Evolutionary conservation across 2,797 vertebrate genomes (phyloP).

Genomic region (Epinephelus coioides): DNA sequence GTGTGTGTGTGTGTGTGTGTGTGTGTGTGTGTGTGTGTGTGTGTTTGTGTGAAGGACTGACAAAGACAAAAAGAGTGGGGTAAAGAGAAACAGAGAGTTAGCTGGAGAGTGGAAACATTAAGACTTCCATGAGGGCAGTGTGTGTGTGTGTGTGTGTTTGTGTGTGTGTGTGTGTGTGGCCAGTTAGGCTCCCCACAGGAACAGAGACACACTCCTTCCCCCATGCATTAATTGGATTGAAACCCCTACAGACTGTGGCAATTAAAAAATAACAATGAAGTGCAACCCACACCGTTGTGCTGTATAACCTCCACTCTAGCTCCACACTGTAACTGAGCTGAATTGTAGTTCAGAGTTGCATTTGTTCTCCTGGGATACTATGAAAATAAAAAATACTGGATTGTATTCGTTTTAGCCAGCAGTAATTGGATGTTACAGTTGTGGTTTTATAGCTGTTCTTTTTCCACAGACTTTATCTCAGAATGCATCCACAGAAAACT

Average conservation of each 20-base stretch:
- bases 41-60: not conserved
- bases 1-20: constrained; percentile 29
- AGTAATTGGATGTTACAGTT: no score
- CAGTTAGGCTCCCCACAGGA: constrained; percentile 17
- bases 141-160: not conserved
- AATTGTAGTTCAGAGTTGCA: no score
- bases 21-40: constrained; percentile 1
- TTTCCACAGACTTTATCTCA: no score
- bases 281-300: constrained; percentile 9
- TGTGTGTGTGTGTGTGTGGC: constrained; percentile 31
- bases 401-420: no score
- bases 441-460: no score
- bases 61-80: constrained; percentile 16
- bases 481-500: no score
- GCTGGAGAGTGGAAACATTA: constrained; percentile 4
- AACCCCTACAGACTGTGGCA: constrained; percentile 30
- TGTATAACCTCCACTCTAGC: not conserved
- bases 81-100: not conserved
- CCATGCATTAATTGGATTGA: constrained; percentile 52
- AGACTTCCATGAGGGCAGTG: constrained; percentile 13
- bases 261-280: constrained; percentile 55
- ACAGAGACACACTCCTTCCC: constrained; percentile 26
- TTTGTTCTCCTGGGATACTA: no score
- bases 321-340: not conserved
- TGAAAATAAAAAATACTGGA: no score